These are phyloP conservation scores for Xyrichtys novacula DNA, from an alignment of 2,797 vertebrate genomes.

Conservation along the genomic window DNA sequence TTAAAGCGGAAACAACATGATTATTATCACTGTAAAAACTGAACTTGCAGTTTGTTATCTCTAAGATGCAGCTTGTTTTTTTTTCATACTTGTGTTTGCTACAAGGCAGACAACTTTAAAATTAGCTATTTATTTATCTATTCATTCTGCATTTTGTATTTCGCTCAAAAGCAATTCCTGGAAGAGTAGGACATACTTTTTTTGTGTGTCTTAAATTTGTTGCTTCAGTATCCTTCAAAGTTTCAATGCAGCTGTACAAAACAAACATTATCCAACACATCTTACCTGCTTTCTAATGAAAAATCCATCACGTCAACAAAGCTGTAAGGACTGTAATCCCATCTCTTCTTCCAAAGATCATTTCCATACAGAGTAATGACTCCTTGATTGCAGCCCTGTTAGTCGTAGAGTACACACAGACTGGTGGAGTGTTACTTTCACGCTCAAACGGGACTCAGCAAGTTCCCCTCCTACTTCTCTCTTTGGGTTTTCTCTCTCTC, in stretches of 20 bases:
- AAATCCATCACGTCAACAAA: constrained; percentile 31
- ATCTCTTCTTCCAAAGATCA: not conserved
- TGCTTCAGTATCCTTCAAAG: no score
- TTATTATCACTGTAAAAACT: not conserved
- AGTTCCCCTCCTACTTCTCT: constrained; percentile 29
- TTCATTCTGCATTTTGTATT: not conserved
- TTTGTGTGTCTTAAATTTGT: no score
- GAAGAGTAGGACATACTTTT: not conserved
- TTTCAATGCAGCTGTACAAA: not conserved
- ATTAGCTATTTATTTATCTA: not conserved
- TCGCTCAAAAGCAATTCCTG: not conserved
- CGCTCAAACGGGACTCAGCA: constrained; percentile 6
- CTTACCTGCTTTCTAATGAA: constrained; percentile 60
- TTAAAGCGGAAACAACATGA: constrained; percentile 10
- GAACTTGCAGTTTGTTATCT: constrained; percentile 11
- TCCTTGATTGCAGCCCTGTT: not conserved
- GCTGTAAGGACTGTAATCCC: not conserved
- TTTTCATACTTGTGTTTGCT: not conserved
- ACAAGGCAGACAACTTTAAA: not conserved
- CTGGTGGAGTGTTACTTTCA: constrained; percentile 15
- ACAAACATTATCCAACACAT: constrained; percentile 5
- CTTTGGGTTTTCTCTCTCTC: constrained; percentile 9
- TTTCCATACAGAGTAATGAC: not conserved
- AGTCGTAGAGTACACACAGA: not conserved
- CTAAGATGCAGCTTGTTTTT: not conserved